Evolutionary conservation across 2,113 vertebrate species (phyloP).

Genomic region (Morone chrysops): DNA sequence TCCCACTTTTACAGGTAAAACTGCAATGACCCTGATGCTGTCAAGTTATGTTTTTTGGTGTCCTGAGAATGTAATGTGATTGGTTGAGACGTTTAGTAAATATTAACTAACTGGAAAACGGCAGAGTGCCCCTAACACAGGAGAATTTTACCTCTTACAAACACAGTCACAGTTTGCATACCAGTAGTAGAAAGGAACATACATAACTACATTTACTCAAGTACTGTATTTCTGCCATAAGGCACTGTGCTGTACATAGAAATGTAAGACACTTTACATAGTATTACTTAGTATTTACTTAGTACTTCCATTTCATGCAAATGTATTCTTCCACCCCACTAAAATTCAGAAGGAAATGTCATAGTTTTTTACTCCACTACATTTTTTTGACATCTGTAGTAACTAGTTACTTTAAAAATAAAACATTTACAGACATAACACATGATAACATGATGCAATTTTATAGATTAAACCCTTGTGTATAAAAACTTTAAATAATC

Average conservation of each 20-base stretch:
- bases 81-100: slow-evolving; percentile 27
- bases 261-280: background rate
- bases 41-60: slow-evolving; percentile 4
- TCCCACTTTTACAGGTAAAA: slow-evolving; percentile 52
- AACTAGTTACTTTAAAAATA: background rate
- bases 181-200: background rate
- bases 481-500: background rate
- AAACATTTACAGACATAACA: background rate
- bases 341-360: background rate
- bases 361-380: background rate
- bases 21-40: slow-evolving; percentile 41
- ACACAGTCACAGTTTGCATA: background rate
- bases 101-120: slow-evolving; percentile 13
- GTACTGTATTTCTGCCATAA: too few species aligned
- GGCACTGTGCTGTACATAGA: background rate
- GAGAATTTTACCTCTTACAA: background rate
- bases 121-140: too few species aligned
- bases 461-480: too few species aligned
- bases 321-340: background rate
- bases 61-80: slow-evolving; percentile 2
- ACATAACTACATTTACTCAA: background rate
- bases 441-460: background rate
- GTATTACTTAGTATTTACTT: background rate
- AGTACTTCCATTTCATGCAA: background rate
- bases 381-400: background rate